phyloP scores from a whole-genome alignment of 2,797 vertebrate genomes.

The Gymnothorax javanicus region DNA sequence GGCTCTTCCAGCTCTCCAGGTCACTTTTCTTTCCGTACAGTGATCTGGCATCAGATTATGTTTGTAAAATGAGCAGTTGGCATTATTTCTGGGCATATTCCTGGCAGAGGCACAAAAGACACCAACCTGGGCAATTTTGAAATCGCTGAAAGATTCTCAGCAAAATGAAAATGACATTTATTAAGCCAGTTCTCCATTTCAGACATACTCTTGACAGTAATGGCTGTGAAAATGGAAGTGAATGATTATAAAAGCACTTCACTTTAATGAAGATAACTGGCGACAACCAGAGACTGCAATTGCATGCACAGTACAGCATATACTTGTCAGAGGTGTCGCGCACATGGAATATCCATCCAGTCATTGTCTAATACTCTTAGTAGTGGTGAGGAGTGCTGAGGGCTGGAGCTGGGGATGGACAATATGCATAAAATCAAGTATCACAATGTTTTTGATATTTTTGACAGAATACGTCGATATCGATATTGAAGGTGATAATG shows the following conservation, averaged over 20 bases:
- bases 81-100: neutral
- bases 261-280: neutral
- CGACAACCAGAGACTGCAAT: neutral
- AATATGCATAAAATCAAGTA: too few species aligned
- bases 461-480: too few species aligned
- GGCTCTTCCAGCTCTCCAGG: neutral
- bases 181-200: neutral
- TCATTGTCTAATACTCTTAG: too few species aligned
- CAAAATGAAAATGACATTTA: neutral
- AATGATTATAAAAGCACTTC: conserved; percentile 1
- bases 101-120: neutral
- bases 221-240: neutral
- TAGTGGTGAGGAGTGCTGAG: too few species aligned
- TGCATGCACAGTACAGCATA: neutral
- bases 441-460: too few species aligned
- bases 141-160: neutral
- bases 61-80: neutral
- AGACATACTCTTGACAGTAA: neutral
- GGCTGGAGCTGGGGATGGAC: too few species aligned
- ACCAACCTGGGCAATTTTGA: neutral
- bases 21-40: neutral
- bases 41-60: neutral
- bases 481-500: too few species aligned
- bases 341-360: too few species aligned
- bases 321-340: too few species aligned